These are phyloP conservation scores for Anoplopoma fimbria DNA, from an alignment of 2,113 vertebrate genomes.

Conservation along the genomic window DNA sequence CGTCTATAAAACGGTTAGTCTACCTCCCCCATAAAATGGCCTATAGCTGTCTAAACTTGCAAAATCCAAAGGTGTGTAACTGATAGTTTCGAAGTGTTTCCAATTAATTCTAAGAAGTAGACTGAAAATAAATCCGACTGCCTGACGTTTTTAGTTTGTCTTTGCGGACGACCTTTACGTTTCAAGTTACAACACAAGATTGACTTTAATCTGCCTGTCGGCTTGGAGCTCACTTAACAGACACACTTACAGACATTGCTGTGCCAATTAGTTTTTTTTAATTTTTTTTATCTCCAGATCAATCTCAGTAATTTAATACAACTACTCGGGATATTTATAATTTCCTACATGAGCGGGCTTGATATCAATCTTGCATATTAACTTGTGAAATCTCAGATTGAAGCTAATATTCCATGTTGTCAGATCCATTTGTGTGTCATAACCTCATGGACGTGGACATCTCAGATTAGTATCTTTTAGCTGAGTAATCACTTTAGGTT, in stretches of 20 bases:
- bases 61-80: constrained; percentile 41
- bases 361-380: neutral
- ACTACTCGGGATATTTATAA: neutral
- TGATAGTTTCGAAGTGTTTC: constrained; percentile 29
- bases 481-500: constrained; percentile 8
- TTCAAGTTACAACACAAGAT: constrained; percentile 6
- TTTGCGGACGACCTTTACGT: neutral
- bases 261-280: neutral
- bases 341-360: neutral
- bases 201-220: constrained; percentile 15
- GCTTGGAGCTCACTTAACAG: neutral
- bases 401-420: neutral
- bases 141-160: constrained; percentile 20
- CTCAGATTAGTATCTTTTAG: constrained; percentile 11
- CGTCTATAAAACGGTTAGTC: constrained; percentile 20
- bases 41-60: constrained; percentile 23
- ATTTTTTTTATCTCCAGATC: neutral
- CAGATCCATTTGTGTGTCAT: neutral
- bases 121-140: constrained; percentile 34
- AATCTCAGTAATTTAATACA: neutral
- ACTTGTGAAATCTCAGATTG: neutral
- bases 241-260: neutral
- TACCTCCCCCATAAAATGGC: constrained; percentile 26
- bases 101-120: constrained; percentile 34
- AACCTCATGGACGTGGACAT: constrained; percentile 2